Evolutionary conservation across 2,113 vertebrate genomes (phyloP).

Genomic region (Mustela nigripes): DNA sequence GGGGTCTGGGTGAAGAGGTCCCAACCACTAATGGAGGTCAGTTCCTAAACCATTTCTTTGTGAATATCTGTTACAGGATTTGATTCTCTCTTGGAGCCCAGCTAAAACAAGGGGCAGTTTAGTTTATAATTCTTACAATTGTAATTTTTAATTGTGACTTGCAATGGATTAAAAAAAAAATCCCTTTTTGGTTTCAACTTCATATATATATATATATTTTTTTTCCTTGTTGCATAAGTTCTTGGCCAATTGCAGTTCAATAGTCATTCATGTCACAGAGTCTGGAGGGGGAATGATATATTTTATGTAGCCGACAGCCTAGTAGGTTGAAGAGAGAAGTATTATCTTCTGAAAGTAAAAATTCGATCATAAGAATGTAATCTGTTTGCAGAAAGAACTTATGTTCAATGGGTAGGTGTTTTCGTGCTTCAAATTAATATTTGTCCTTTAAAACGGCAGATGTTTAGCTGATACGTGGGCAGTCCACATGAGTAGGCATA

Average conservation of each 20-base stretch:
- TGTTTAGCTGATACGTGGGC: constrained; percentile 67
- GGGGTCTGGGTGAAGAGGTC: constrained; percentile 28
- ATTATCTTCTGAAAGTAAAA: constrained; percentile 42
- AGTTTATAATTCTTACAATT: neutral
- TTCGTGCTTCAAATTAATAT: constrained; percentile 78
- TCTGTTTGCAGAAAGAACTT: constrained; percentile 65
- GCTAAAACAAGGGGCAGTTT: neutral
- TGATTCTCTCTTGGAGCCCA: constrained; percentile 39
- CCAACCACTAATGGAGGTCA: constrained; percentile 26
- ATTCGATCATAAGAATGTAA: constrained; percentile 40
- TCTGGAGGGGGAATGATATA: neutral
- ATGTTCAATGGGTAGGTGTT: constrained; percentile 77
- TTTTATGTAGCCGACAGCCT: neutral
- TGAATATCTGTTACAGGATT: constrained; percentile 22
- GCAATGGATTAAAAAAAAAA: constrained; percentile 46
- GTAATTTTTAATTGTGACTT: constrained; percentile 62
- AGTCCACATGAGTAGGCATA: neutral
- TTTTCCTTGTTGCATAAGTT: neutral
- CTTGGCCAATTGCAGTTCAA: neutral
- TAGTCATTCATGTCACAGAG: neutral
- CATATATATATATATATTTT: neutral
- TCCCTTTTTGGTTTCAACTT: neutral
- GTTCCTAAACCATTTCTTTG: constrained; percentile 8
- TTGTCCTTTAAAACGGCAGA: constrained; percentile 80
- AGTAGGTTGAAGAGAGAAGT: constrained; percentile 1